Evolutionary conservation across 2,797 vertebrate genomes (phyloP).

Genomic region (Poliocrania exsul): DNA sequence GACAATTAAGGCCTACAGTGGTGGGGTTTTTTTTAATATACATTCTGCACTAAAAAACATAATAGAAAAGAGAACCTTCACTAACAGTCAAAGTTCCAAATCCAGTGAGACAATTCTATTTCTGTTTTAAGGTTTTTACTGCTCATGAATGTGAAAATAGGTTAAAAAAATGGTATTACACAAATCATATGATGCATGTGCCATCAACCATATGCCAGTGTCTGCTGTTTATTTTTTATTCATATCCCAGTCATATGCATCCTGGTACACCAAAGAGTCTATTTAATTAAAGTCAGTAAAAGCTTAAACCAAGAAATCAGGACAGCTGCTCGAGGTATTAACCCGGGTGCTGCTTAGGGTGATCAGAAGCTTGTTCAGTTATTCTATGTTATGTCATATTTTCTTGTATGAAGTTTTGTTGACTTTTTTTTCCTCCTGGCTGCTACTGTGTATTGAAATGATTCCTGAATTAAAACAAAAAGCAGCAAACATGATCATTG

Average conservation of each 20-base stretch:
- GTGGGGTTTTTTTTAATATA: background rate
- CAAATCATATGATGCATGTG: constrained; percentile 47
- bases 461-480: constrained; percentile 10
- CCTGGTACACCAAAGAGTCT: constrained; percentile 67
- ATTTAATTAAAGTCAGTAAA: constrained; percentile 76
- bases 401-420: background rate
- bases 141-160: constrained; percentile 73
- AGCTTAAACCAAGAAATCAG: constrained; percentile 71
- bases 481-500: background rate
- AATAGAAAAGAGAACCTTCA: constrained; percentile 26
- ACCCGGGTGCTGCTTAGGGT: background rate
- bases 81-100: constrained; percentile 51
- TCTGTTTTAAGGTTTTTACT: constrained; percentile 55
- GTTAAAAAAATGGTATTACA: background rate
- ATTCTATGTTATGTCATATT: constrained; percentile 18
- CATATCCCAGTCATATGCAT: constrained; percentile 62
- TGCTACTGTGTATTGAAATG: background rate
- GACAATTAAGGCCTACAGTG: constrained; percentile 72
- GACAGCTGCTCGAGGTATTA: constrained; percentile 69
- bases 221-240: constrained; percentile 74
- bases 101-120: constrained; percentile 67
- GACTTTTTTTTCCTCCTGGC: background rate
- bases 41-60: constrained; percentile 41
- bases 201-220: constrained; percentile 62
- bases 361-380: constrained; percentile 1